Base-by-base conservation (phyloP, 2,888 invertebrate species). In the Homarus gammarus region DNA sequence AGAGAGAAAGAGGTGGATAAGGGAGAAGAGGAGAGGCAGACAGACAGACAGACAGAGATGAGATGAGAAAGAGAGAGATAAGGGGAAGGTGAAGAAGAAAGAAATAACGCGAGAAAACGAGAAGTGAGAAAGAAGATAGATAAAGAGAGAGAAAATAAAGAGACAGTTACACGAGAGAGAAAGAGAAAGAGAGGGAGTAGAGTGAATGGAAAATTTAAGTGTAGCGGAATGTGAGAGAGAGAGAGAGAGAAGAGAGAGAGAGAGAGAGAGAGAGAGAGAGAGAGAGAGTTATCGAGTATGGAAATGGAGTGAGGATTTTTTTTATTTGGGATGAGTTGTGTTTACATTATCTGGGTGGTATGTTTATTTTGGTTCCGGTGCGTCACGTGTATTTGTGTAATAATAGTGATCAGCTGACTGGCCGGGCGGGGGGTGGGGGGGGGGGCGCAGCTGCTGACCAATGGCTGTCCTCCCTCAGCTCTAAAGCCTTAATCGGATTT, bases 311-410 rank as follows among this genome's bases (percentile, higher is more conserved):
- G 38, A 40, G 73, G 73, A 73, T 75, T 75, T 75, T 40, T 12
- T 75, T 18, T n/a, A n/a, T n/a, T n/a, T n/a, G n/a, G n/a, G n/a
- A n/a, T n/a, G n/a, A n/a, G n/a, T n/a, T n/a, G n/a, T n/a, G n/a
- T n/a, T n/a, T n/a, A n/a, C n/a, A n/a, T n/a, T n/a, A n/a, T n/a
- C 10, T 27, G 64, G 75, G 27, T 75, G 36, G n/a, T 0, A 40
- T 75, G 75, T 75, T 75, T 75, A 33, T 31, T 12, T 64, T 64
- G 64, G 64, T 64, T n/a, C n/a, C n/a, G 27, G 64, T 27, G 64
- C 22, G 44, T 44, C n/a, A n/a, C n/a, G 64, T 64, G 27, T 64
- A 64, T 64, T 64, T 64, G 64, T 64, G 64, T 64, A 64, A 64
- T 64, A n/a, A 64, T 27, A 22, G 27, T 10, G 64, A 64, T 64